phyloP scores from a whole-genome alignment of 2,888 invertebrate species.

The Clanis bilineata region DNA sequence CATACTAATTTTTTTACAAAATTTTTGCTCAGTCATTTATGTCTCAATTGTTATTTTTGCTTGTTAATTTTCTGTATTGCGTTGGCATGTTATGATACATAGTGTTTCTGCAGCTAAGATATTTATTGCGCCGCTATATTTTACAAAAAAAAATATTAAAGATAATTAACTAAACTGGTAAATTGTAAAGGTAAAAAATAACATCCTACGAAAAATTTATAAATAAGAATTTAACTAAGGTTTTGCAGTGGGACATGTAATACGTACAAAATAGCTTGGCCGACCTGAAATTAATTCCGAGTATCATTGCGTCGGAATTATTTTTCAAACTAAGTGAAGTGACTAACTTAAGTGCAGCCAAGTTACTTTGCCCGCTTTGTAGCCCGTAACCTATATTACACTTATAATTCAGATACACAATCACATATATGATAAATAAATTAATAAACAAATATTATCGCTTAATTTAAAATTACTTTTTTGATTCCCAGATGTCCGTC shows the following conservation, averaged over 20 bases:
- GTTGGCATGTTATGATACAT: neutral
- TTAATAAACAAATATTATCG: neutral
- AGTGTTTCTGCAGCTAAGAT: neutral
- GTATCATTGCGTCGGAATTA: too few species aligned
- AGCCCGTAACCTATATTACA: too few species aligned
- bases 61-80: slow-evolving; percentile 6
- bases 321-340: too few species aligned
- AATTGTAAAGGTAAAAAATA: too few species aligned
- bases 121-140: neutral
- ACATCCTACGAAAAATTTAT: too few species aligned
- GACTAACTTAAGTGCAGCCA: too few species aligned
- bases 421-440: neutral
- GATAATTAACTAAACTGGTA: neutral
- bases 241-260: too few species aligned
- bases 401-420: neutral
- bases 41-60: slow-evolving; percentile 8
- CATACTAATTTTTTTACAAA: neutral
- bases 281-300: too few species aligned
- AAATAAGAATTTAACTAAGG: too few species aligned
- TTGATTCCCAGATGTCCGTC: slow-evolving; percentile 22
- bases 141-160: neutral
- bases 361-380: too few species aligned
- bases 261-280: too few species aligned
- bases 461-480: slow-evolving; percentile 2
- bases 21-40: slow-evolving; percentile 4